phyloP scores from a whole-genome alignment of 2,888 invertebrate genomes.

The Harmothoe impar region DNA sequence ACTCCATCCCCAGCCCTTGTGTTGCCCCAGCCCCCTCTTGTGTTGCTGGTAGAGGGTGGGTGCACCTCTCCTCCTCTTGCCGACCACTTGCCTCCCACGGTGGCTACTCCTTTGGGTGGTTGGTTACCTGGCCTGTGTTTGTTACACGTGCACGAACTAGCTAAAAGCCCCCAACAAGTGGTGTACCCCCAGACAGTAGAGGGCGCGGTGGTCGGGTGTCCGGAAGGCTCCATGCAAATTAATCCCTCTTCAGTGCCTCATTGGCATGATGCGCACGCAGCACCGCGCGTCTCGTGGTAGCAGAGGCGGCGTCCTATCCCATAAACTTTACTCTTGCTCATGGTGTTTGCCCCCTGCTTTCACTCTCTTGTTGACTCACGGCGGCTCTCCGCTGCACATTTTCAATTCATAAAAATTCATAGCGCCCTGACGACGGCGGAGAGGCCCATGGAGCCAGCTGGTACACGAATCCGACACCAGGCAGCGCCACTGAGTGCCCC shows the following conservation, averaged over 20 bases:
- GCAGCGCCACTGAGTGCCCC: not conserved
- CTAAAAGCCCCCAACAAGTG: constrained; percentile 17
- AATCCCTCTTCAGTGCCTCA: not conserved
- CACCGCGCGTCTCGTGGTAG: not conserved
- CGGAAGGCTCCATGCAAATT: constrained; percentile 22
- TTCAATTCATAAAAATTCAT: constrained; percentile 62
- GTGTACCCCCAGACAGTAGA: not conserved
- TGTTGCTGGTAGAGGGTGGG: too few species aligned
- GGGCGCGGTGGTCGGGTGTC: not conserved
- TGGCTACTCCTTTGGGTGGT: not conserved
- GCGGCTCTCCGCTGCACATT: not conserved
- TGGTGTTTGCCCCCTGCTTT: constrained; percentile 4
- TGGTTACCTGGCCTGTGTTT: not conserved
- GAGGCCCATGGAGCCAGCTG: constrained; percentile 18
- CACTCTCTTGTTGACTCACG: constrained; percentile 4
- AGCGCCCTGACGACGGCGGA: not conserved
- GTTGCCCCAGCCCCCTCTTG: too few species aligned
- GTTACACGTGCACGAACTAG: not conserved
- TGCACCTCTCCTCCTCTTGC: too few species aligned
- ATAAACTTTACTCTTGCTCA: constrained; percentile 48
- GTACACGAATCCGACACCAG: constrained; percentile 57
- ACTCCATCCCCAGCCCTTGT: too few species aligned
- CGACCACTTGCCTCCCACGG: too few species aligned
- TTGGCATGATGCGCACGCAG: constrained; percentile 30
- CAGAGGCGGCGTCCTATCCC: not conserved